phyloP scores from a whole-genome alignment of 2,888 invertebrate species.

The Lasioglossum villosulum region DNA sequence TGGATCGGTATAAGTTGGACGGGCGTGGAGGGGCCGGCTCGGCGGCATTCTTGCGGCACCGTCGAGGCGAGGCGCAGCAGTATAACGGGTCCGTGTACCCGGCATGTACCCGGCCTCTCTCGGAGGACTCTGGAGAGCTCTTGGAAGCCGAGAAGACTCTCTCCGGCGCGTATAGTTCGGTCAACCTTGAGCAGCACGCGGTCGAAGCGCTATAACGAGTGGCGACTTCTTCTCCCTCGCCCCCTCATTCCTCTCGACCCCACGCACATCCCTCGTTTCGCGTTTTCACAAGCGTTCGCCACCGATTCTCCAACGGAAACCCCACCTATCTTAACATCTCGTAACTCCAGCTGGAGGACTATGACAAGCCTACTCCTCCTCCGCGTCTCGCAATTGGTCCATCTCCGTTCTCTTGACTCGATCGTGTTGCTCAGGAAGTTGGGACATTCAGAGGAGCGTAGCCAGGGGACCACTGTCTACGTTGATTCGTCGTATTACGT shows the following conservation, averaged over 20 bases:
- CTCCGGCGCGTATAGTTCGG: conserved; percentile 31
- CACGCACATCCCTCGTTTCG: conserved; percentile 5
- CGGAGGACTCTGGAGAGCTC: conserved; percentile 57
- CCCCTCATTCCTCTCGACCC: conserved; percentile 13
- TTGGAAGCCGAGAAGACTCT: conserved; percentile 46
- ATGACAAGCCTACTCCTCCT: background rate
- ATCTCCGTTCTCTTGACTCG: background rate
- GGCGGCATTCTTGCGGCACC: conserved; percentile 77
- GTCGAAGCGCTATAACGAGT: conserved; percentile 6
- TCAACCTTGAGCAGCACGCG: conserved; percentile 53
- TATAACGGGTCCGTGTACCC: conserved; percentile 77
- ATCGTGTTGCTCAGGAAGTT: no score
- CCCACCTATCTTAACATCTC: conserved; percentile 40
- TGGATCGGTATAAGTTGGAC: conserved; percentile 61
- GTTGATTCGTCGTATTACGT: no score
- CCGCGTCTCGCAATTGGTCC: background rate
- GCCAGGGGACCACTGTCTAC: no score
- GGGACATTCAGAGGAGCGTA: no score
- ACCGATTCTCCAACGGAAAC: conserved; percentile 38
- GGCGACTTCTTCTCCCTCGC: background rate
- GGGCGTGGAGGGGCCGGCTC: conserved; percentile 57
- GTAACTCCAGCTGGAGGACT: conserved; percentile 21
- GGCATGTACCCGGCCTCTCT: conserved; percentile 47
- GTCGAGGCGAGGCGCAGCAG: conserved; percentile 48
- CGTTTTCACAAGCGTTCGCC: background rate